phyloP scores from a whole-genome alignment of 2,113 vertebrate species.

The Hemichromis elongatus region DNA sequence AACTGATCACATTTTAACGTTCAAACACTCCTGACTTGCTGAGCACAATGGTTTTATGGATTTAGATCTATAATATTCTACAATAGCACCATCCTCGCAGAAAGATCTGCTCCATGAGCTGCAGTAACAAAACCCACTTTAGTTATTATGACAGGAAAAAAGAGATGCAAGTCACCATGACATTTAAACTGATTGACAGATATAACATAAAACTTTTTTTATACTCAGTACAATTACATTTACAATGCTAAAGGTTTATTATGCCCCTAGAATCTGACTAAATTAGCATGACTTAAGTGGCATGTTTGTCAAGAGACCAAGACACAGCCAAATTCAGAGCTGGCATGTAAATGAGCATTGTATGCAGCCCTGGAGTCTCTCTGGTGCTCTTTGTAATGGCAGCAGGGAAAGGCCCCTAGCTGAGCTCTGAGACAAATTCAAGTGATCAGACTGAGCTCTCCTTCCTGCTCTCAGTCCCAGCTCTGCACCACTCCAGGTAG shows the following conservation, averaged over 20 bases:
- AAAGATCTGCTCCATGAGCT: background rate
- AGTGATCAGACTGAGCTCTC: constrained; percentile 3
- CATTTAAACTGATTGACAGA: background rate
- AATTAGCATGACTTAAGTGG: background rate
- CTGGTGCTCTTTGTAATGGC: background rate
- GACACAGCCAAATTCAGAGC: background rate
- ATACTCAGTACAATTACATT: background rate
- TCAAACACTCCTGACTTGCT: background rate
- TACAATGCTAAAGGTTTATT: background rate
- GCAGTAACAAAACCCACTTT: background rate
- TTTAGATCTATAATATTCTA: background rate
- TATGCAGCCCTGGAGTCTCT: background rate
- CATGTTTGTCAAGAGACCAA: background rate
- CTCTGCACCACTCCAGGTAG: constrained; percentile 30
- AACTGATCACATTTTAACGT: background rate
- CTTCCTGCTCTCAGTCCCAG: constrained; percentile 8
- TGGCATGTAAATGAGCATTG: background rate
- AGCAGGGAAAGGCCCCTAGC: constrained; percentile 3
- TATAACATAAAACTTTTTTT: background rate
- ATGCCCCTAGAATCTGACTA: background rate
- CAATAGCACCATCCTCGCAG: background rate
- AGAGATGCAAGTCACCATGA: background rate
- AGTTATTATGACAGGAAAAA: background rate
- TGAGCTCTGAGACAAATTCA: constrained; percentile 23
- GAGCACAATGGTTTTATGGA: background rate